phyloP scores from a whole-genome alignment of 1,140 invertebrate genomes.

The Zophobas morio region DNA sequence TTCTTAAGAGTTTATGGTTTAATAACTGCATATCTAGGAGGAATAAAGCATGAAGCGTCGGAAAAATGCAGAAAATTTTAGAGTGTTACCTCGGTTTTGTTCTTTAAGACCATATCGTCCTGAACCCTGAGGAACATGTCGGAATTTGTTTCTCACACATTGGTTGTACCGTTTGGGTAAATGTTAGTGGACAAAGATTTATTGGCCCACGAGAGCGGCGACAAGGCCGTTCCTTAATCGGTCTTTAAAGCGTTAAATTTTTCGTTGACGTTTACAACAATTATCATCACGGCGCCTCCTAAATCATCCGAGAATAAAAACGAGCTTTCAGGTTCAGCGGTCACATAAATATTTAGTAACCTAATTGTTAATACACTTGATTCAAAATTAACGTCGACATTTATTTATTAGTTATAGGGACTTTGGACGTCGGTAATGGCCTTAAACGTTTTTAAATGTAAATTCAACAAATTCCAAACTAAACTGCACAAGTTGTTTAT shows the following conservation, averaged over 20 bases:
- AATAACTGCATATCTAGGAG: too few species aligned
- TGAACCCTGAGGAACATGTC: too few species aligned
- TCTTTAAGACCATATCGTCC: too few species aligned
- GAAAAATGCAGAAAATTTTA: too few species aligned
- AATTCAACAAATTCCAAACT: constrained; percentile 10
- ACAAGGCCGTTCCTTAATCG: not conserved
- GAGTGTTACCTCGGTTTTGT: too few species aligned
- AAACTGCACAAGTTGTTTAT: not conserved
- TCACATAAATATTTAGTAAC: constrained; percentile 9
- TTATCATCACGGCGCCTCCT: not conserved
- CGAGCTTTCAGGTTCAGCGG: not conserved
- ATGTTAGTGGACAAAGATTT: too few species aligned
- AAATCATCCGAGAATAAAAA: not conserved
- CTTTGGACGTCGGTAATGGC: not conserved
- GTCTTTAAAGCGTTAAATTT: not conserved
- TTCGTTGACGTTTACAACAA: constrained; percentile 13
- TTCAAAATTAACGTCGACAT: constrained; percentile 13
- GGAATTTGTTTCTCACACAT: too few species aligned
- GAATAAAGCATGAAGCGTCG: too few species aligned
- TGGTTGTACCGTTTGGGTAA: too few species aligned
- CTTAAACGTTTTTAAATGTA: constrained; percentile 11
- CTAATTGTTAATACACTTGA: constrained; percentile 6
- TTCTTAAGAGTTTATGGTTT: too few species aligned
- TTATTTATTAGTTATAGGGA: constrained; percentile 1
- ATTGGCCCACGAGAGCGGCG: too few species aligned